These are phyloP conservation scores for Pampus argenteus DNA, from an alignment of 2,797 vertebrate genomes.

Conservation along the genomic window DNA sequence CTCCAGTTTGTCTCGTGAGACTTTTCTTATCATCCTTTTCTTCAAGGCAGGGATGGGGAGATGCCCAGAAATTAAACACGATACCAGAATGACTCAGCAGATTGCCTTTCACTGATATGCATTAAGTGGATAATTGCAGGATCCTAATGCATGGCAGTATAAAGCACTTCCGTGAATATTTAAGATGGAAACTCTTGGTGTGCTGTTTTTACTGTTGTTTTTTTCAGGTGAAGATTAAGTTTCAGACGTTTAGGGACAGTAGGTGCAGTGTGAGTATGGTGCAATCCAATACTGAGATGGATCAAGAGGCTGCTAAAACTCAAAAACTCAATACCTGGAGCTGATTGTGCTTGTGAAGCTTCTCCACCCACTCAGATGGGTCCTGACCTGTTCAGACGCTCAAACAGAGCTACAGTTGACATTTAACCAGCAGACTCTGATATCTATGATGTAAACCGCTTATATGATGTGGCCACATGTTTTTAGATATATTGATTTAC, in stretches of 20 bases:
- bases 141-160: slow-evolving; percentile 24
- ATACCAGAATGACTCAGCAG: slow-evolving; percentile 69
- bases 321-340: slow-evolving; percentile 38
- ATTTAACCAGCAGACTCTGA: slow-evolving; percentile 34
- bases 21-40: slow-evolving; percentile 33
- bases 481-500: not conserved
- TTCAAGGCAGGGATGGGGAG: slow-evolving; percentile 33
- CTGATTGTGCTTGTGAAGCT: slow-evolving; percentile 30
- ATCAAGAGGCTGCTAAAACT: slow-evolving; percentile 42
- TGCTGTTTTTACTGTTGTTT: slow-evolving; percentile 2
- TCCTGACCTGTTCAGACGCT: slow-evolving; percentile 53
- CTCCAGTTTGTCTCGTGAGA: slow-evolving; percentile 46
- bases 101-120: slow-evolving; percentile 70
- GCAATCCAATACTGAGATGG: slow-evolving; percentile 44
- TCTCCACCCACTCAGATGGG: slow-evolving; percentile 43
- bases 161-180: slow-evolving; percentile 27
- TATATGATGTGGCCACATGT: not conserved
- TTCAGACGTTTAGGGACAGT: slow-evolving; percentile 23
- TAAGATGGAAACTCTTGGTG: slow-evolving; percentile 32
- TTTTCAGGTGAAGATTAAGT: slow-evolving; percentile 18
- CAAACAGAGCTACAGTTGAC: slow-evolving; percentile 19
- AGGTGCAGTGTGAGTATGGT: slow-evolving; percentile 17
- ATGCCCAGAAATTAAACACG: slow-evolving; percentile 57
- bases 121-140: slow-evolving; percentile 51
- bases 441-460: not conserved